Percentiles rank a stretch among this genome's conserved stretches.
phyloP scores from a whole-genome alignment of 1,140 invertebrate species.

The Drosophila eugracilis region DNA sequence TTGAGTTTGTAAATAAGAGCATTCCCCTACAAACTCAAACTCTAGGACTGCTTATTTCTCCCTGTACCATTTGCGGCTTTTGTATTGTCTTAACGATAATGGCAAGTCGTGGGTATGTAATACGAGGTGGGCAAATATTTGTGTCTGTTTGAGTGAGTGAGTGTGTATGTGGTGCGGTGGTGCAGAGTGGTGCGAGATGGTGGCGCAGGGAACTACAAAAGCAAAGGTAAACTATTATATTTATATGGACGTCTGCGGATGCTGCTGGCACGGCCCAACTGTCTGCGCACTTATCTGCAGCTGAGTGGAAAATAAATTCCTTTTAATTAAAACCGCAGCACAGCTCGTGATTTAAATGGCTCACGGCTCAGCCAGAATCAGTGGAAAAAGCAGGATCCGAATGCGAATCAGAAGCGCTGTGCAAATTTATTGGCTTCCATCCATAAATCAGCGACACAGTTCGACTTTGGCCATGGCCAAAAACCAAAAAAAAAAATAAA shows the following conservation, averaged over 20 bases:
- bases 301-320: constrained; percentile 81
- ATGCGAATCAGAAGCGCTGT: constrained; percentile 29
- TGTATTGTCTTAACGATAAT: constrained; percentile 61
- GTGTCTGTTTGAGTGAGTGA: constrained; percentile 28
- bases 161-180: constrained; percentile 13
- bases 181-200: constrained; percentile 1
- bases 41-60: constrained; percentile 19
- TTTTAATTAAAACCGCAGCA: constrained; percentile 82
- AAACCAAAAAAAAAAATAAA: too few relatives aligned
- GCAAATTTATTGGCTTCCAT: constrained; percentile 76
- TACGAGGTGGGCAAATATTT: constrained; percentile 46
- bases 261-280: constrained; percentile 35
- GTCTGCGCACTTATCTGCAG: constrained; percentile 76
- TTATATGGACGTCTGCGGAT: constrained; percentile 45
- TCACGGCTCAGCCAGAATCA: constrained; percentile 39
- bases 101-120: constrained; percentile 49
- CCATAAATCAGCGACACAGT: constrained; percentile 68
- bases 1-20: neutral
- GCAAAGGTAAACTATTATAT: constrained; percentile 57
- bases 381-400: constrained; percentile 15
- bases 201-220: constrained; percentile 1
- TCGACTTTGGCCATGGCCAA: too few relatives aligned
- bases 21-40: neutral
- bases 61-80: constrained; percentile 16
- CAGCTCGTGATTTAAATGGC: constrained; percentile 80